Evolutionary conservation across 2,888 invertebrate genomes (phyloP), one percentile per base, ranked within the genome.

Genomic region (Homarus gammarus): DNA sequence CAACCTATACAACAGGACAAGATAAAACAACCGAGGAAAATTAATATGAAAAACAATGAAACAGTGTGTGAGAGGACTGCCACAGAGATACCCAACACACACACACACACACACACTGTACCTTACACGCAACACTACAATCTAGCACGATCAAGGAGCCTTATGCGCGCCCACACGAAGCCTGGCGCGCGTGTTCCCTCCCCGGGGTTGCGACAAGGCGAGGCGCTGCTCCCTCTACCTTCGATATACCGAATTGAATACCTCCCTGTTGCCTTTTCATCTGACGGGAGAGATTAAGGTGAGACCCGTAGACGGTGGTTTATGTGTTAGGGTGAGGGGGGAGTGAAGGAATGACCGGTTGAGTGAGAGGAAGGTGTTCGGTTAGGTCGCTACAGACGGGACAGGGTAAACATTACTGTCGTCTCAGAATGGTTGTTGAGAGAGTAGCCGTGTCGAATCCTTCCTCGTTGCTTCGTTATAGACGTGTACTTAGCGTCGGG

Each of bases 71-170:
- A n/a, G n/a, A n/a, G n/a, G n/a, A n/a, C n/a, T n/a, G n/a, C n/a
- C 12, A 44, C 72, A 72, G 72, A 72, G 68, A 68, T 68, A 68
- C 68, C 68, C 33, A 68, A 44, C 44, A 44, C 44, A 44, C 44
- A 44, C 44, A 44, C 44, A 44, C 44, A 44, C 44, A 44, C 18
- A 73, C 38, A 40, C 73, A 40, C 33, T 15, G 36, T n/a, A 33
- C 36, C 40, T 27, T 22, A 56, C 78, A 78, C 78, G 78, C 78
- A 51, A 78, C 49, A 78, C 56, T 27, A 78, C 78, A 56, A 49
- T 78, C 78, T 51, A 27, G 51, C 78, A 78, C 78, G 51, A 78
- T 51, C 51, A 44, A 78, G 51, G 49, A 78, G 78, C 49, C 72
- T 27, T 78, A 51, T 56, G 78, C 8, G 51, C 49, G 18, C 49